These are phyloP conservation scores for Mycteria americana DNA, from an alignment of 2,797 vertebrate genomes.

Conservation along the genomic window DNA sequence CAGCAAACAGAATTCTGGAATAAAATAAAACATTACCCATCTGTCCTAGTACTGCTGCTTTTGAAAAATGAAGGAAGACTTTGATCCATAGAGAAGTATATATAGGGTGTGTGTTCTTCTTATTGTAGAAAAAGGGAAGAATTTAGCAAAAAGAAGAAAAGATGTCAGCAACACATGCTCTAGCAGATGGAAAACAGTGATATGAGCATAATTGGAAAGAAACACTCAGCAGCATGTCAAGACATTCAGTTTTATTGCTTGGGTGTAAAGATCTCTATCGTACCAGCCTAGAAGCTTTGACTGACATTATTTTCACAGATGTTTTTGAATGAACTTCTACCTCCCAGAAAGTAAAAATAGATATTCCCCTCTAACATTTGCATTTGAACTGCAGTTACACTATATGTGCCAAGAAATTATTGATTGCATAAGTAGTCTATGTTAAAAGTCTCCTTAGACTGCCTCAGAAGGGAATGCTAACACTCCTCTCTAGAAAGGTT, in stretches of 20 bases:
- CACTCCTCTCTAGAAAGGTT: neutral
- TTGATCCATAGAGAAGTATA: neutral
- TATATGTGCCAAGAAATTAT: neutral
- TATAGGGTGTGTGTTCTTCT: neutral
- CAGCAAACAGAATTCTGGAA: neutral
- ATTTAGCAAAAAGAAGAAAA: neutral
- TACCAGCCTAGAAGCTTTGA: neutral
- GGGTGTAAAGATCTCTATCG: neutral
- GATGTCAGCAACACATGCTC: neutral
- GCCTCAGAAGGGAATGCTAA: neutral
- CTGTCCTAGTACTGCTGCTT: neutral
- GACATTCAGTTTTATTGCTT: neutral
- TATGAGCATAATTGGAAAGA: neutral
- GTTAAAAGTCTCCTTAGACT: neutral
- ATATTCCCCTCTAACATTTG: neutral
- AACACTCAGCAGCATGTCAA: neutral
- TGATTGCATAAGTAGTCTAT: neutral
- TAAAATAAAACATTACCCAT: neutral
- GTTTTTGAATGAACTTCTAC: neutral
- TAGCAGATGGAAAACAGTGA: neutral
- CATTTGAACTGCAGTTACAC: neutral
- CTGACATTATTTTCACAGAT: neutral
- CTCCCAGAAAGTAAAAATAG: neutral
- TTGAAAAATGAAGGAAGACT: neutral
- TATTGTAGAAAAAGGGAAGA: neutral